phyloP scores from a whole-genome alignment of 2,797 vertebrate species.

The Sebastolobus alascanus region DNA sequence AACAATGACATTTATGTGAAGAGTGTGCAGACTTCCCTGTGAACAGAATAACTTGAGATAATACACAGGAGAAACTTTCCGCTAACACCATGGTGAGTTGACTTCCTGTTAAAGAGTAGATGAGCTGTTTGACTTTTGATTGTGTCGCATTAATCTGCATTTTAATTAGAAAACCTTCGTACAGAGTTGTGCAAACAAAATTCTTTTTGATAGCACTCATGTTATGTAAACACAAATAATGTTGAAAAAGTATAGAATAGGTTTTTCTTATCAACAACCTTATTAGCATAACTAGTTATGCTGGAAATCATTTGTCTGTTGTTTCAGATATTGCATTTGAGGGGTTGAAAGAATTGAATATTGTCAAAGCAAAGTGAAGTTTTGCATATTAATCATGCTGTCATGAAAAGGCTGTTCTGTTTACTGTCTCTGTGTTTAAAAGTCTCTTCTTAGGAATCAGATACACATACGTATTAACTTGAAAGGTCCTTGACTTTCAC shows the following conservation, averaged over 20 bases:
- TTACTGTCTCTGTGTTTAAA: neutral
- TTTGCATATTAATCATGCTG: no score
- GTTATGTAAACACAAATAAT: no score
- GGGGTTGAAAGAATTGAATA: neutral
- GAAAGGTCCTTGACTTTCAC: neutral
- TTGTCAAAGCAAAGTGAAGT: fast-evolving
- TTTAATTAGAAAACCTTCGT: neutral
- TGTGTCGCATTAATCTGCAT: neutral
- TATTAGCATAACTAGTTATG: neutral
- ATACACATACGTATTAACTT: neutral
- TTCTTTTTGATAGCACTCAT: neutral
- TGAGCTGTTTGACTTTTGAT: neutral
- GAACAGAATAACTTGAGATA: no score
- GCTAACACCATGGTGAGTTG: neutral
- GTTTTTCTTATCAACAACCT: neutral
- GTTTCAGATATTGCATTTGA: neutral
- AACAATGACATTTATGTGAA: neutral
- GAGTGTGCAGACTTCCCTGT: neutral
- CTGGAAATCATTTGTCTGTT: neutral
- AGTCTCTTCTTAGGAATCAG: neutral
- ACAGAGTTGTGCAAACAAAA: neutral
- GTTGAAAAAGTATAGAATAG: no score
- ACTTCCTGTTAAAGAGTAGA: neutral
- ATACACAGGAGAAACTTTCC: neutral
- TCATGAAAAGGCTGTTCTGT: neutral